Conservation (phyloP, 2,113 vertebrate genomes). For the Poeciliopsis turrubarensis region DNA sequence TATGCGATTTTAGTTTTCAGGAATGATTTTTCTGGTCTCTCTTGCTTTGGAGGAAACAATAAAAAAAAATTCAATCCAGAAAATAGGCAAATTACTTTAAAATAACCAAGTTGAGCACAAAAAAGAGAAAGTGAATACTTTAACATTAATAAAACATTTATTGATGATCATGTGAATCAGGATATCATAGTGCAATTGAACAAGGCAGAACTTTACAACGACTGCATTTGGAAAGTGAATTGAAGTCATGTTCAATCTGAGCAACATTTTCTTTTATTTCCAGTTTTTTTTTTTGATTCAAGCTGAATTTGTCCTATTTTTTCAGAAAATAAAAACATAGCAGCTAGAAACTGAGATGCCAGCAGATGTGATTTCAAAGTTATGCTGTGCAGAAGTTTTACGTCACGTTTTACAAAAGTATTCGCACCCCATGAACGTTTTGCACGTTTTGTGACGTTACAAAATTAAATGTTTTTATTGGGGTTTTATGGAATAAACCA, state of each 20-base stretch:
- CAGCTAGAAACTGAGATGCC: not conserved
- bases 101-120: not conserved
- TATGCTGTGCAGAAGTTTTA: not conserved
- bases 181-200: conserved; percentile 61
- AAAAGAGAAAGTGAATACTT: not conserved
- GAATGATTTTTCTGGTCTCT: no score
- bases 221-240: not conserved
- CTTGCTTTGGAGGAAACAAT: no score
- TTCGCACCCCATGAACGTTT: not conserved
- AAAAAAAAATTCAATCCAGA: no score
- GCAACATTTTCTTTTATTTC: not conserved
- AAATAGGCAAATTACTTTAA: not conserved
- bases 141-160: conserved; percentile 51
- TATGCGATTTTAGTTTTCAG: no score
- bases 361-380: not conserved
- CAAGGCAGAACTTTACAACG: conserved; percentile 29
- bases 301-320: not conserved
- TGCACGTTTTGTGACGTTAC: not conserved
- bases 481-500: not conserved
- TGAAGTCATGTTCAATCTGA: conserved; percentile 45
- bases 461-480: not conserved
- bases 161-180: conserved; percentile 47
- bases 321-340: not conserved
- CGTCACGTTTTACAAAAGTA: not conserved
- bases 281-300: not conserved